phyloP scores from a whole-genome alignment of 2,797 vertebrate genomes.

The Falco peregrinus region DNA sequence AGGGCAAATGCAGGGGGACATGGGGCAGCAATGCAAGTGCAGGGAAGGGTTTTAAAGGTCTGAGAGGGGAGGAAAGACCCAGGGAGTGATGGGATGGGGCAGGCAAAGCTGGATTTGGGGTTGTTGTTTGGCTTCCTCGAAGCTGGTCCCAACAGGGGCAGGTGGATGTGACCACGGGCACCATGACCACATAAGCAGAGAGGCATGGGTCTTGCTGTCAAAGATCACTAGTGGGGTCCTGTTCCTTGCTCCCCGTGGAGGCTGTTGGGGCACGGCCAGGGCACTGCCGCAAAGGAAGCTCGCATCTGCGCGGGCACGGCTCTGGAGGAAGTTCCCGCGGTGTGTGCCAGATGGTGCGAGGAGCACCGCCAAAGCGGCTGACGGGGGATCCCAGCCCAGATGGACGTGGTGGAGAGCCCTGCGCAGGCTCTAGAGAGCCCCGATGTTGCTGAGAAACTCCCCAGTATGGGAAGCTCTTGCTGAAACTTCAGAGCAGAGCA shows the following conservation, averaged over 20 bases:
- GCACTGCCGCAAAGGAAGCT: conserved; percentile 18
- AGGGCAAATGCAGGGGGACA: background rate
- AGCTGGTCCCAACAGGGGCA: background rate
- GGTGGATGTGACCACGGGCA: background rate
- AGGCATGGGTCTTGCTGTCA: background rate
- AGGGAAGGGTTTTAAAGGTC: background rate
- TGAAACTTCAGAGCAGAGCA: background rate
- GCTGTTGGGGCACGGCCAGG: background rate
- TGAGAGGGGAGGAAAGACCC: background rate
- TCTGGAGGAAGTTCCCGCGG: conserved; percentile 14
- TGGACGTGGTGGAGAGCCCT: conserved; percentile 8
- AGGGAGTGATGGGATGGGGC: background rate
- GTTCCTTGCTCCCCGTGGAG: background rate
- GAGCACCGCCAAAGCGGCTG: conserved; percentile 22
- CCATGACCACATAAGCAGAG: background rate
- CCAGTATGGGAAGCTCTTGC: background rate
- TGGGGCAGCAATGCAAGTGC: background rate
- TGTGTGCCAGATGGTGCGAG: conserved; percentile 19
- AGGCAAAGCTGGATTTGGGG: background rate
- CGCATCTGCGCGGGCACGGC: background rate
- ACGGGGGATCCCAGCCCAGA: conserved; percentile 56
- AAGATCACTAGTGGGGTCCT: background rate
- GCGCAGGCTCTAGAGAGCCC: background rate
- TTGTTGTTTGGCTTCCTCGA: background rate
- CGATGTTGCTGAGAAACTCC: background rate